These are phyloP conservation scores for Zootoca vivipara DNA, from an alignment of 2,113 vertebrate genomes.

Conservation along the genomic window DNA sequence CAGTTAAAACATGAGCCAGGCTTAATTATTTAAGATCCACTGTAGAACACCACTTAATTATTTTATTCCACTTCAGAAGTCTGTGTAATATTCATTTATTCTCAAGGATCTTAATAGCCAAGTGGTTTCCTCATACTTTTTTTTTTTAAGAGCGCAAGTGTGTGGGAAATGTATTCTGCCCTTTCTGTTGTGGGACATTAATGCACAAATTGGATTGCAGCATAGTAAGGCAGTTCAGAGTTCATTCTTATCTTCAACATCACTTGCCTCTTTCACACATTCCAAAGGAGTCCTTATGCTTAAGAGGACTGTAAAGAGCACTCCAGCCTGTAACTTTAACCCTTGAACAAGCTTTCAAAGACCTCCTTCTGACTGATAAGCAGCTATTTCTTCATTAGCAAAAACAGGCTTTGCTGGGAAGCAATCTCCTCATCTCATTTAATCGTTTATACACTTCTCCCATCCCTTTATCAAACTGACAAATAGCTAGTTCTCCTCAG, in stretches of 20 bases:
- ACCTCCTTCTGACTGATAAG: background rate
- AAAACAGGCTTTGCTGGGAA: background rate
- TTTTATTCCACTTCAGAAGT: conserved; percentile 8
- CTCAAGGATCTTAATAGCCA: conserved; percentile 25
- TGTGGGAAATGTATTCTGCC: conserved; percentile 18
- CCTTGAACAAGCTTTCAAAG: conserved; percentile 40
- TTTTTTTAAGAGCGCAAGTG: conserved; percentile 9
- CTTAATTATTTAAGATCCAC: background rate
- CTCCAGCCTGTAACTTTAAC: conserved; percentile 53
- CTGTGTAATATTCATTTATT: background rate
- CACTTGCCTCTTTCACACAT: conserved; percentile 65
- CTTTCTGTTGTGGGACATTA: conserved; percentile 61
- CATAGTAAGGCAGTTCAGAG: conserved; percentile 44
- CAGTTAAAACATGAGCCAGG: background rate
- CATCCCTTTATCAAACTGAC: background rate
- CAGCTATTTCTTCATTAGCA: background rate
- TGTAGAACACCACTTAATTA: background rate
- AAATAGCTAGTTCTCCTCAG: background rate
- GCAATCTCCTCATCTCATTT: background rate
- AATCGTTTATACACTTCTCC: background rate
- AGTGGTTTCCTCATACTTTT: background rate
- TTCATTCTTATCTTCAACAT: conserved; percentile 61
- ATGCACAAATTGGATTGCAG: conserved; percentile 49
- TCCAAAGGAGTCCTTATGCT: conserved; percentile 62
- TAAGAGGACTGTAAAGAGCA: conserved; percentile 27